Conservation (phyloP, 1,140 invertebrate genomes). For the Chionoecetes opilio region DNA sequence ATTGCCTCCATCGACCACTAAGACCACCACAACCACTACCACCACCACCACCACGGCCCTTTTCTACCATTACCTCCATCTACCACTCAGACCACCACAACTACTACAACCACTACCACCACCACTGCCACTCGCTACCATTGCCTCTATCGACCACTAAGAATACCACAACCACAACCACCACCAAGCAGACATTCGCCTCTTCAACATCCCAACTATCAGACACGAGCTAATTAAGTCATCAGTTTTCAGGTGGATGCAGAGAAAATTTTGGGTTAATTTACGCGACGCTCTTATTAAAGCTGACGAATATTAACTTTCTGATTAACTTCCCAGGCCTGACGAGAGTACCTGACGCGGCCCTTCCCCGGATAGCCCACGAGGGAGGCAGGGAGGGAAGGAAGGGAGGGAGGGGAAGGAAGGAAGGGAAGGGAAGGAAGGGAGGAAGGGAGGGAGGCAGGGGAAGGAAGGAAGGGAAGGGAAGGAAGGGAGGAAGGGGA, state of each 20-base stretch:
- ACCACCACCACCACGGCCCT: not conserved
- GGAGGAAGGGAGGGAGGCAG: not conserved
- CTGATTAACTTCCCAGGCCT: slow-evolving; percentile 5
- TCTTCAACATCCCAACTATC: not conserved
- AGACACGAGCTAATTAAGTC: slow-evolving; percentile 19
- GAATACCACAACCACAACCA: not conserved
- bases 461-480: not conserved
- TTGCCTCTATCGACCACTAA: no score
- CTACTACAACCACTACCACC: not conserved
- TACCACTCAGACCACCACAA: not conserved
- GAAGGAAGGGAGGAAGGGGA: not conserved
- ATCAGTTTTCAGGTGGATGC: slow-evolving; percentile 2
- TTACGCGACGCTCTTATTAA: slow-evolving; percentile 19
- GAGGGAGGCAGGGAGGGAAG: not conserved
- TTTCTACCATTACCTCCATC: not conserved
- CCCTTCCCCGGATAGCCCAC: not conserved
- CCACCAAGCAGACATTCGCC: not conserved
- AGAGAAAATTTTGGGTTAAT: slow-evolving; percentile 20
- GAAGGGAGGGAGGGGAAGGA: not conserved
- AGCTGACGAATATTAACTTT: slow-evolving; percentile 30
- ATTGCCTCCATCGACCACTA: no score
- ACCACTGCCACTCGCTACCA: no score
- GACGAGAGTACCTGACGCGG: not conserved
- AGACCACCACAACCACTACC: no score
- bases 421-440: not conserved